Evolutionary conservation across 2,888 invertebrate genomes (phyloP).

Genomic region (Trachelus stipa): DNA sequence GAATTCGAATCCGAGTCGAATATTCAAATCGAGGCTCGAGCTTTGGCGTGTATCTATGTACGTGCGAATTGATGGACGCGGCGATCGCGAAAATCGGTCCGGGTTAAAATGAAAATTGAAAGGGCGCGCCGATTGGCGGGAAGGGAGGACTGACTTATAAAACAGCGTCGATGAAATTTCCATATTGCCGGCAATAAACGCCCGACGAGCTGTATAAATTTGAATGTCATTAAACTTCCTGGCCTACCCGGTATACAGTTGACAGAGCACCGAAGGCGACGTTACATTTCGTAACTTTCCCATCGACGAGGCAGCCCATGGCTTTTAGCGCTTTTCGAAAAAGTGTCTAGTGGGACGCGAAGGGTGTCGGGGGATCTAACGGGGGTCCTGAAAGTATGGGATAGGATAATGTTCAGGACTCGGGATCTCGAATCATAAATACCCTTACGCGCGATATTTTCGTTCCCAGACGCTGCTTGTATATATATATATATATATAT

Average conservation of each 20-base stretch:
- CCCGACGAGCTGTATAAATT: slow-evolving; percentile 22
- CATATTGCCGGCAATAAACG: slow-evolving; percentile 26
- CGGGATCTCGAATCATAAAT: neutral
- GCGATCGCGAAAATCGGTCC: slow-evolving; percentile 6
- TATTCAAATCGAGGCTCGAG: neutral
- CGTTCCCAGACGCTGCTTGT: neutral
- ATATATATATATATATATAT: neutral
- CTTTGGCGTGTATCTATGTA: neutral
- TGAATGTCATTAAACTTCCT: slow-evolving; percentile 20
- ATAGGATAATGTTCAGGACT: neutral
- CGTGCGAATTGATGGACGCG: neutral
- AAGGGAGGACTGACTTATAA: slow-evolving; percentile 16
- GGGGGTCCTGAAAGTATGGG: neutral
- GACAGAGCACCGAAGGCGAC: neutral
- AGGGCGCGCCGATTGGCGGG: neutral
- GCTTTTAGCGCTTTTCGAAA: slow-evolving; percentile 8
- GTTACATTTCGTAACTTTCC: slow-evolving; percentile 29
- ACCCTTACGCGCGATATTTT: neutral
- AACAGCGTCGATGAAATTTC: slow-evolving; percentile 22
- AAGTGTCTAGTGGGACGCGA: slow-evolving; percentile 28
- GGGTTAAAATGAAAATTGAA: slow-evolving; percentile 9
- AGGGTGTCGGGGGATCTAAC: slow-evolving; percentile 14
- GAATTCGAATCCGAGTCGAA: neutral
- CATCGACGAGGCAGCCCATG: slow-evolving; percentile 24
- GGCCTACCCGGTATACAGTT: neutral